Evolutionary conservation across 2,888 invertebrate genomes (phyloP).

Genomic region (Synergus laeviventris): DNA sequence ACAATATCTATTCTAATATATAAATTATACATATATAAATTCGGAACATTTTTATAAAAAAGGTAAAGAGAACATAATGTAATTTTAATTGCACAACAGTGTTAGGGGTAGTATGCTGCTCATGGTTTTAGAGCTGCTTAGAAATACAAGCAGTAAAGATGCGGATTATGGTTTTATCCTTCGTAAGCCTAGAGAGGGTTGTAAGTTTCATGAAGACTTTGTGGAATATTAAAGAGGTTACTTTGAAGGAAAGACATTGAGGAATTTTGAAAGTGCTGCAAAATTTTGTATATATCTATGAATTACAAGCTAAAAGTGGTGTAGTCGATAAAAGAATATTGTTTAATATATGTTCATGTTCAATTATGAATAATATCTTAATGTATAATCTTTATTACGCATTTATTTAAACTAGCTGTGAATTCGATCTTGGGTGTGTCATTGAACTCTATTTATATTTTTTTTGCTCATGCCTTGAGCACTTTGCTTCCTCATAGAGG

Average conservation of each 20-base stretch:
- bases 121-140: conserved; percentile 30
- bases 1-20: neutral
- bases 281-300: neutral
- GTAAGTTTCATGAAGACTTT: conserved; percentile 37
- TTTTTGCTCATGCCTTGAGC: no score
- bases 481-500: no score
- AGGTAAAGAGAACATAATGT: neutral
- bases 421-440: no score
- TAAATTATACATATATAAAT: no score
- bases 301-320: neutral
- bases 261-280: neutral
- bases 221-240: conserved; percentile 19
- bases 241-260: conserved; percentile 7
- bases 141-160: conserved; percentile 24
- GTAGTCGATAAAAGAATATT: neutral
- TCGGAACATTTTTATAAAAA: neutral
- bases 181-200: conserved; percentile 26
- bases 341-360: no score
- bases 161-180: conserved; percentile 36
- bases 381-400: no score
- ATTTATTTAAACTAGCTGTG: no score
- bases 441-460: no score
- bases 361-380: no score
- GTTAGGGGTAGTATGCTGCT: neutral
- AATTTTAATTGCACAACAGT: neutral